phyloP scores from a whole-genome alignment of 2,113 vertebrate species.

The Sapajus apella region DNA sequence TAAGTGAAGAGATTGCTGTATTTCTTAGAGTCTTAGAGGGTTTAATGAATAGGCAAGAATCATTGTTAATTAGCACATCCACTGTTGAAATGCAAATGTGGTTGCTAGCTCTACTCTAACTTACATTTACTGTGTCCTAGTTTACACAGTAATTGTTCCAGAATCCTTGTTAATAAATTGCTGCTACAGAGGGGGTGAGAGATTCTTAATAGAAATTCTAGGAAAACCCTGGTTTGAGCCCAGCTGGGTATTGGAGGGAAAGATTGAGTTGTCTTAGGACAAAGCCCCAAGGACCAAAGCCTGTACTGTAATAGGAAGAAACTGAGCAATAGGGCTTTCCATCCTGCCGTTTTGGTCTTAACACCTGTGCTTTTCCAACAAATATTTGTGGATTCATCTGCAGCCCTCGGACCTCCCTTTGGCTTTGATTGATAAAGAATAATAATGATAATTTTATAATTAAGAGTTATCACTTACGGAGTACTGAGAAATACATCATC shows the following conservation, averaged over 20 bases:
- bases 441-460: neutral
- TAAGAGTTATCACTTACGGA: neutral
- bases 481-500: neutral
- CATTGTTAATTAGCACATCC: constrained; percentile 50
- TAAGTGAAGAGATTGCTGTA: neutral
- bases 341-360: neutral
- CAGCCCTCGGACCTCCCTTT: neutral
- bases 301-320: neutral
- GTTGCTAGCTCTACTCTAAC: neutral
- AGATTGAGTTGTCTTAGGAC: neutral
- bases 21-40: neutral
- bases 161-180: constrained; percentile 9
- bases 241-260: neutral
- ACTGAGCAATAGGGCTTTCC: neutral
- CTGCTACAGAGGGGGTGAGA: neutral
- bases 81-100: constrained; percentile 16
- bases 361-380: neutral
- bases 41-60: constrained; percentile 34
- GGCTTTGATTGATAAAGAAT: neutral
- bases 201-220: constrained; percentile 27
- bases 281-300: neutral
- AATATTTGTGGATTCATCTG: neutral
- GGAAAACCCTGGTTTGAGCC: neutral
- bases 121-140: neutral
- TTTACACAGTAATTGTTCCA: constrained; percentile 36